Base-by-base conservation (phyloP, 2,888 invertebrate species). In the Acrocyrtus sp. region DNA sequence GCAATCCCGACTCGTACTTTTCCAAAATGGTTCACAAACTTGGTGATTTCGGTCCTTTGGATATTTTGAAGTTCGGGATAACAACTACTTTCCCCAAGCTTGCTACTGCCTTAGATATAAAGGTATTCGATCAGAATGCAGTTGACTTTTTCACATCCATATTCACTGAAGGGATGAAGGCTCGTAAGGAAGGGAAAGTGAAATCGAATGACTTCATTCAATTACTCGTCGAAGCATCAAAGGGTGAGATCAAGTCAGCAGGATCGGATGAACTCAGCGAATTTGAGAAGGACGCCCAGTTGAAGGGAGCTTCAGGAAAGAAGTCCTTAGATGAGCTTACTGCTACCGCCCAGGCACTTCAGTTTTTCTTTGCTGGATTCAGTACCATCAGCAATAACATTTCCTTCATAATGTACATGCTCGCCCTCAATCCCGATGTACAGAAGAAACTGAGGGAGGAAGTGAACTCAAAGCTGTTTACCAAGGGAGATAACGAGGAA, bases 341-440 rank as follows among this genome's bases (percentile, higher is more conserved):
- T 1, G 45, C 56, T n/a, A 21, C 19, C 12, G 56, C 66, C 0
- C 65, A 73, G 19, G 58, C 65, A 24, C 43, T 73, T 12, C 19
- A 48, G 0, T 76, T 76, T 22, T 69, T 76, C 47, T 66, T 76
- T 51, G 76, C 69, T 12, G 76, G 76, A 1, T 76, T 57, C 47
- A 24, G 65, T 3, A 66, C 73, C 0, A 60, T 69, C 0, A 68
- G 74, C 43, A 48, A 58, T 12, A 56, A 72, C 2, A 21, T 79
- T 10, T 58, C 53, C 0, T 72, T 68, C 21, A 54, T 50, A 0
- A 26, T 70, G 1, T 79, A 78, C 43, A 57, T 58, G 0, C 26
- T 77, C 12, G 77, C 77, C 0, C 0, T 63, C 3, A 27, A 75
- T 43, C 61, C 54, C 1, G 73, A 75, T 3, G 39, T 72, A 1